Percentiles rank a stretch among this genome's conserved stretches.
These are phyloP conservation scores for Lysandra coridon DNA, from an alignment of 2,888 invertebrate species.

Conservation along the genomic window DNA sequence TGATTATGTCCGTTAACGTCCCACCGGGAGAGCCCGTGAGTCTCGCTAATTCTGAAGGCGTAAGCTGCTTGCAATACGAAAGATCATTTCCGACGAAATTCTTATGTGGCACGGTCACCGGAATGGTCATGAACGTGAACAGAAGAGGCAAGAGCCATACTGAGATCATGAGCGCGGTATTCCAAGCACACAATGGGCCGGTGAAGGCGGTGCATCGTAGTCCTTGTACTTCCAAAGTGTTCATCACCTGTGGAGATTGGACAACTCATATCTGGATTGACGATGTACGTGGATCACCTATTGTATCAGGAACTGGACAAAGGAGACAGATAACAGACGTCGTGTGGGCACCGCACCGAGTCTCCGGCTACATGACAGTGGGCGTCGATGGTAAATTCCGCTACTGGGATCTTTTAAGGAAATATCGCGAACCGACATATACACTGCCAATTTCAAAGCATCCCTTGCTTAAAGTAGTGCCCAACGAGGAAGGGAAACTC, in stretches of 20 bases:
- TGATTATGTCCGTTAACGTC: constrained; percentile 79
- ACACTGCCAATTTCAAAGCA: constrained; percentile 78
- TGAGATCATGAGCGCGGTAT: constrained; percentile 80
- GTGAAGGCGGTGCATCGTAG: constrained; percentile 83
- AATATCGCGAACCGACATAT: constrained; percentile 83
- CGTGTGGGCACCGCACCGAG: constrained; percentile 58
- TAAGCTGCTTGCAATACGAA: constrained; percentile 84
- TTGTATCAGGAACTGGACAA: constrained; percentile 52
- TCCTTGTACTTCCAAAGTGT: constrained; percentile 83
- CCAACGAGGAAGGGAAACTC: constrained; percentile 82
- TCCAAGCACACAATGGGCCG: constrained; percentile 80
- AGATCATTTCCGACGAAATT: constrained; percentile 82
- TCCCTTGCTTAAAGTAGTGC: constrained; percentile 81
- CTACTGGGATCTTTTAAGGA: constrained; percentile 89
- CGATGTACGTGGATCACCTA: constrained; percentile 73
- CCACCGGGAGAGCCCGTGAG: constrained; percentile 67
- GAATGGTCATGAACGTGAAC: constrained; percentile 80
- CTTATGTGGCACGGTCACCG: constrained; percentile 61
- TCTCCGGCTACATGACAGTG: constrained; percentile 61
- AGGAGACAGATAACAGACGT: constrained; percentile 52
- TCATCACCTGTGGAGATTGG: constrained; percentile 85
- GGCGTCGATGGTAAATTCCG: constrained; percentile 84
- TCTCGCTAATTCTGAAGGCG: constrained; percentile 78
- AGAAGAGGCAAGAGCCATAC: constrained; percentile 82
- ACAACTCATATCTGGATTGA: constrained; percentile 84